Evolutionary conservation across 2,113 vertebrate species (phyloP).

Genomic region (Spea bombifrons): DNA sequence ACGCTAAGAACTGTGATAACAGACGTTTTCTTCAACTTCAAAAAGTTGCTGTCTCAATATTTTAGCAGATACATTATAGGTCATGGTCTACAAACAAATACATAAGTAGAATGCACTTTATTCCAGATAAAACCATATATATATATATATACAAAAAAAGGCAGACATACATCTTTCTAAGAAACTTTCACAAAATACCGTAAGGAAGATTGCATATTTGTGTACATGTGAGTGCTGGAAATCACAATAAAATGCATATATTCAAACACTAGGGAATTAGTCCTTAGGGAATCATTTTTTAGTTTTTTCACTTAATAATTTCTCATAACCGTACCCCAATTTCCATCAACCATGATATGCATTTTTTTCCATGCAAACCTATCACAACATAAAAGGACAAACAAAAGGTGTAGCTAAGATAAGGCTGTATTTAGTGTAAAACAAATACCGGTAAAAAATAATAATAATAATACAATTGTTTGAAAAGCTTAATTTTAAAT

Average conservation of each 20-base stretch:
- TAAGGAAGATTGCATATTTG: conserved; percentile 18
- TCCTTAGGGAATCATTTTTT: neutral
- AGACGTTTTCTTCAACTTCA: no score
- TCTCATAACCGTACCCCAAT: neutral
- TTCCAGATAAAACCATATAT: neutral
- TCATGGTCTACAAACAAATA: no score
- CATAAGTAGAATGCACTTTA: neutral
- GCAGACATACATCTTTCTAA: conserved; percentile 7
- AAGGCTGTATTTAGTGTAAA: no score
- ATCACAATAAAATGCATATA: neutral
- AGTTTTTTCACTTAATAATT: neutral
- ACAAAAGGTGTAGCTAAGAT: no score
- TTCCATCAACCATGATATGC: neutral
- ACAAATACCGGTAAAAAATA: no score
- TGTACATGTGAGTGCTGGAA: neutral
- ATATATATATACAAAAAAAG: neutral
- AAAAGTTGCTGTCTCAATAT: no score
- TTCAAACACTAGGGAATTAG: neutral
- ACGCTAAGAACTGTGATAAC: no score
- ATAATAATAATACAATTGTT: no score
- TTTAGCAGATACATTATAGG: no score
- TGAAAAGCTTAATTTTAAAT: no score
- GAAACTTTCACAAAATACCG: conserved; percentile 8
- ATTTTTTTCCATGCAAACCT: neutral
- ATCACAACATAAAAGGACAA: no score